Percentiles rank a stretch among this genome's conserved stretches.
Conservation (phyloP, 2,113 vertebrate species). For the Thymallus thymallus region DNA sequence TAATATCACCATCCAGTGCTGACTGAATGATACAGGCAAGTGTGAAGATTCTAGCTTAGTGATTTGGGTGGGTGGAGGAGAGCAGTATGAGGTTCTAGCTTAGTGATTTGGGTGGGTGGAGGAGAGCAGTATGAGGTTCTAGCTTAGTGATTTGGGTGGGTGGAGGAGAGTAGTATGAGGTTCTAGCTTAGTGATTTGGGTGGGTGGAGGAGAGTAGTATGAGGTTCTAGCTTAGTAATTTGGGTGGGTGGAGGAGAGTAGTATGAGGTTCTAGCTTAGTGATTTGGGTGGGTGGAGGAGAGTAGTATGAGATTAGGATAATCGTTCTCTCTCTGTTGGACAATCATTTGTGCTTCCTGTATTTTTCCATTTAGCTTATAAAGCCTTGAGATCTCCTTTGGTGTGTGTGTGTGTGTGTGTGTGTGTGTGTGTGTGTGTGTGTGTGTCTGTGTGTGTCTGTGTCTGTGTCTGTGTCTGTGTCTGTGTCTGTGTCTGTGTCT, state of each 20-base stretch:
- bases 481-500: neutral
- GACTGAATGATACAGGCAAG: constrained; percentile 21
- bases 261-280: constrained; percentile 20
- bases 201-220: constrained; percentile 28
- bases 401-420: neutral
- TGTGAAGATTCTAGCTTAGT: constrained; percentile 13
- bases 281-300: constrained; percentile 37
- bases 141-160: constrained; percentile 36
- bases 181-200: constrained; percentile 36
- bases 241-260: constrained; percentile 31
- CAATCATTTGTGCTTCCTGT: constrained; percentile 20
- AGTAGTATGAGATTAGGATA: constrained; percentile 41
- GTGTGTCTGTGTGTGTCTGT: no score
- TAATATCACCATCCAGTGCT: constrained; percentile 18
- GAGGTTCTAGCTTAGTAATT: constrained; percentile 30
- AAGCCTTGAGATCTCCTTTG: constrained; percentile 8
- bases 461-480: neutral
- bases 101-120: constrained; percentile 34
- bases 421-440: neutral
- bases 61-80: constrained; percentile 37
- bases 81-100: constrained; percentile 26
- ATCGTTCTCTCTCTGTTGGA: constrained; percentile 7
- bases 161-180: constrained; percentile 28
- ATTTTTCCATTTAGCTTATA: neutral
- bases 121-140: constrained; percentile 25